phyloP scores from a whole-genome alignment of 1,140 invertebrate species.

The Pemphigus obesinymphae region DNA sequence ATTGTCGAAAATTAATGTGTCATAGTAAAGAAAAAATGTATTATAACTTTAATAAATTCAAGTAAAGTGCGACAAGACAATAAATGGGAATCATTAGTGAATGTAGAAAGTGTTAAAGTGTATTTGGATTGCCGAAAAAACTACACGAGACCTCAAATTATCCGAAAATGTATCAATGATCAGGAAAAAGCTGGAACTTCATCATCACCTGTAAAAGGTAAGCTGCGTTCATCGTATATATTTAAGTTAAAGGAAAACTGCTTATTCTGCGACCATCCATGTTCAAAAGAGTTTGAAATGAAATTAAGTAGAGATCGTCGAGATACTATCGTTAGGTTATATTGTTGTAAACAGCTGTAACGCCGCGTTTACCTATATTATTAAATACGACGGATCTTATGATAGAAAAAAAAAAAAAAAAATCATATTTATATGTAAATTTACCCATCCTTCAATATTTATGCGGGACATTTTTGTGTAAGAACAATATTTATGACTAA shows the following conservation, averaged over 20 bases:
- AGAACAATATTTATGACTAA: too few species aligned
- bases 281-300: not conserved
- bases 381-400: too few species aligned
- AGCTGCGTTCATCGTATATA: not conserved
- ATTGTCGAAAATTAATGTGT: not conserved
- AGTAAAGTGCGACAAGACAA: not conserved
- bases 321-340: not conserved
- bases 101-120: not conserved
- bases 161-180: not conserved
- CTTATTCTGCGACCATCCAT: not conserved
- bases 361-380: too few species aligned
- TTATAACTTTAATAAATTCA: not conserved
- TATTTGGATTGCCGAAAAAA: not conserved
- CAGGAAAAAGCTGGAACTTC: not conserved
- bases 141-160: not conserved
- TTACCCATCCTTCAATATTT: too few species aligned
- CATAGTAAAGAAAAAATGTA: not conserved
- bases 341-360: too few species aligned
- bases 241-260: constrained; percentile 8
- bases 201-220: not conserved
- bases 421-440: too few species aligned
- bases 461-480: too few species aligned
- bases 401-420: too few species aligned
- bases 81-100: not conserved
- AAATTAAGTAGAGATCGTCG: not conserved